phyloP scores from a whole-genome alignment of 2,888 invertebrate genomes.

The Platynereis dumerilii region DNA sequence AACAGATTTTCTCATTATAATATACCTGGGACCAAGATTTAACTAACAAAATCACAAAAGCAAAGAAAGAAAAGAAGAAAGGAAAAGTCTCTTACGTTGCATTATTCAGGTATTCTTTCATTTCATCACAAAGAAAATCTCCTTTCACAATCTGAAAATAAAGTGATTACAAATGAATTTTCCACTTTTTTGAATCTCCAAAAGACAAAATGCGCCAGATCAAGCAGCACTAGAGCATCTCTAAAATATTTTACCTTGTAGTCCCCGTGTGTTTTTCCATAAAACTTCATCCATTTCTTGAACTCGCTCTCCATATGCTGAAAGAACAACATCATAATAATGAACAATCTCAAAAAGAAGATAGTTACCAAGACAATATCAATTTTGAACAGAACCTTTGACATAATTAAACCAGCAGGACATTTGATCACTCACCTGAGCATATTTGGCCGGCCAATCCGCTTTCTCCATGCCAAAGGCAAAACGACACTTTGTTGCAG shows the following conservation, averaged over 20 bases:
- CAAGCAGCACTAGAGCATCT: no score
- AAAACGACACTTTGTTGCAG: slow-evolving; percentile 87
- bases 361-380: no score
- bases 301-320: slow-evolving; percentile 89
- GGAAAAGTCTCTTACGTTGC: slow-evolving; percentile 78
- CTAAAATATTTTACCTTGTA: slow-evolving; percentile 79
- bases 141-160: slow-evolving; percentile 74
- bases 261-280: slow-evolving; percentile 86
- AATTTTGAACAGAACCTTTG: not conserved
- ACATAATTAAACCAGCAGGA: not conserved
- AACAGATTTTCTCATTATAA: slow-evolving; percentile 1
- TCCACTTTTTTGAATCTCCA: no score
- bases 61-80: no score
- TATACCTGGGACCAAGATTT: not conserved
- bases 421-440: slow-evolving; percentile 71
- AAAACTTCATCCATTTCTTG: slow-evolving; percentile 96
- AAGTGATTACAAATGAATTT: slow-evolving; percentile 9
- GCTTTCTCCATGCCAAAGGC: slow-evolving; percentile 97
- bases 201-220: no score
- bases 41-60: slow-evolving; percentile 9
- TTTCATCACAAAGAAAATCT: slow-evolving; percentile 91
- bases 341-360: not conserved
- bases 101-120: slow-evolving; percentile 90
- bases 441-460: slow-evolving; percentile 93
- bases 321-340: slow-evolving; percentile 43